Evolutionary conservation across 1,140 invertebrate species (phyloP), one percentile per base, ranked within the genome.

Genomic region (Rhyzopertha dominica): DNA sequence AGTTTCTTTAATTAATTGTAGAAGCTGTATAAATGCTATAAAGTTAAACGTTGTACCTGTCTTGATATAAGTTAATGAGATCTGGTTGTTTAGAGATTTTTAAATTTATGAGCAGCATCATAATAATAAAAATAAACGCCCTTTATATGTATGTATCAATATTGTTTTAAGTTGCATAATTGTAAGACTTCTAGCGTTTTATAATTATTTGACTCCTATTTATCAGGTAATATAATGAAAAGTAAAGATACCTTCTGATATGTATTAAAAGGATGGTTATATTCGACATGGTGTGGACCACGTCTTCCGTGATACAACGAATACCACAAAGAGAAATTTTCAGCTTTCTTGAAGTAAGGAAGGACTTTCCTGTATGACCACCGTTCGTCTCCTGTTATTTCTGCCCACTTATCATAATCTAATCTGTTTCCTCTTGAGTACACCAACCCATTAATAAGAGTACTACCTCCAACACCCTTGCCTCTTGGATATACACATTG

Each of bases 371-470:
- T 62, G 51, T 77, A 86, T 3, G 75, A 74, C 84, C 84, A 86
- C 2, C 77, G 78, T 1, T 59, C 47, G 25, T 81, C 81, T 0
- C 81, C 82, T 20, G 68, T 39, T 3, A 77, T 71, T 0, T 41
- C 68, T 51, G 54, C 77, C 85, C 84, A 87, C 4, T 70, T 48
- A 56, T 87, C 79, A 53, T 81, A 88, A 56, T 87, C 84, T 14
- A 61, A 47, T 18, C 70, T 72, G 62, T 83, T 80, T 1, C 85
- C 85, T 34, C 85, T 64, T 0, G 82, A 76, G 58, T 87, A 85
- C 9, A 84, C 75, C 80, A 89, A 81, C 5, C 82, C 81, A 61
- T 88, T 87, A 5, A 88, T 66, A 1, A 77, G 73, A 20, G 78
- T 81, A 2, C 77, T 77, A 1, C 84, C 84, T 3, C 84, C 84